Conservation (phyloP, 2,113 vertebrate genomes). For the Hyperopisus bebe region DNA sequence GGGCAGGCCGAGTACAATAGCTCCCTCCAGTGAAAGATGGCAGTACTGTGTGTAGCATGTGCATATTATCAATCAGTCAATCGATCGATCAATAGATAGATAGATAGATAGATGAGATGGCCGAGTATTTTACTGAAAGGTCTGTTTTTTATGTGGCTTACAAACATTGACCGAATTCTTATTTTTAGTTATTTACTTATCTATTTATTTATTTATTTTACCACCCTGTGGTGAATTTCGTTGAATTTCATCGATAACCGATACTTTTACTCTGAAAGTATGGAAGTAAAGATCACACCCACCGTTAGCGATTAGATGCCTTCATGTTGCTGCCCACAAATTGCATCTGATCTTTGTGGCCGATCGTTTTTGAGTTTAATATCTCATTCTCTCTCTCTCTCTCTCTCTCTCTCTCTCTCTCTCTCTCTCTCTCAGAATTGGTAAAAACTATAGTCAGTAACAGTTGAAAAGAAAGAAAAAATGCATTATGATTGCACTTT, state of each 20-base stretch:
- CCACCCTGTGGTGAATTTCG: not conserved
- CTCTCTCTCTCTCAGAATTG: not conserved
- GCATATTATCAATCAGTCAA: not conserved
- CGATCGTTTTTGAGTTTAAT: not conserved
- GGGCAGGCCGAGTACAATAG: slow-evolving; percentile 26
- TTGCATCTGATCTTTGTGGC: not conserved
- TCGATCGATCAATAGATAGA: not conserved
- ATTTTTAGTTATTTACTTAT: too few species aligned
- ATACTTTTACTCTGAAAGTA: not conserved
- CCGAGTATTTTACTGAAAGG: not conserved
- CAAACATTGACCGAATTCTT: not conserved
- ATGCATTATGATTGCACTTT: not conserved
- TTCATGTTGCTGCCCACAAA: not conserved
- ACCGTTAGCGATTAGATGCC: not conserved
- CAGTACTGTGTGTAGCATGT: not conserved
- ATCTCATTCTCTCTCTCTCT: not conserved
- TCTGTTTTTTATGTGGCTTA: not conserved
- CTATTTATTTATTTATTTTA: not conserved
- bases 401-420: not conserved
- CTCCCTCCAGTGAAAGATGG: slow-evolving; percentile 44
- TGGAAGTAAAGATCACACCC: not conserved
- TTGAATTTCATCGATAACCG: not conserved
- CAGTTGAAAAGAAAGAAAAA: not conserved
- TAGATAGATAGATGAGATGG: not conserved
- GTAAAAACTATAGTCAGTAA: not conserved